Evolutionary conservation across 2,797 vertebrate species (phyloP).

Genomic region (Acridotheres tristis): DNA sequence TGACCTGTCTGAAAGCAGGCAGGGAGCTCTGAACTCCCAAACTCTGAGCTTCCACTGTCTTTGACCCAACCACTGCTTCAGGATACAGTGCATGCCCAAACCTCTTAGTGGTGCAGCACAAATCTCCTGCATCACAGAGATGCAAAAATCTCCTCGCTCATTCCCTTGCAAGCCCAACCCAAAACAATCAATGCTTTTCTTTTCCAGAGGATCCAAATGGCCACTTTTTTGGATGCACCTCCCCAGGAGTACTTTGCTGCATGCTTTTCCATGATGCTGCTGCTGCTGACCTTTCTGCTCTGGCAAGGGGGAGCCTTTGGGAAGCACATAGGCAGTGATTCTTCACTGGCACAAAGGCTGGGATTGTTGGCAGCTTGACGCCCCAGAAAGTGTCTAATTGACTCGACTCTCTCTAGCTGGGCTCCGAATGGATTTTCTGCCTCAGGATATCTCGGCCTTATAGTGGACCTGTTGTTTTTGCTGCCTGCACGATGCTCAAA

Average conservation of each 20-base stretch:
- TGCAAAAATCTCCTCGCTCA: too few species aligned
- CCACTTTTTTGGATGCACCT: not conserved
- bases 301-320: conserved; percentile 31
- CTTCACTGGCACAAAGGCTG: conserved; percentile 75
- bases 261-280: conserved; percentile 71
- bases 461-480: conserved; percentile 75
- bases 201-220: not conserved
- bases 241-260: conserved; percentile 39
- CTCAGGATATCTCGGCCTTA: conserved; percentile 55
- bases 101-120: not conserved
- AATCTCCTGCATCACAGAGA: rapidly evolving
- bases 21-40: not conserved
- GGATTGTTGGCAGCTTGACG: conserved; percentile 75
- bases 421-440: conserved; percentile 64
- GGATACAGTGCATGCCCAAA: not conserved
- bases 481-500: conserved; percentile 25
- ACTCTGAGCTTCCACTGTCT: not conserved
- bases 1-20: not conserved
- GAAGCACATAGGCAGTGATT: conserved; percentile 73
- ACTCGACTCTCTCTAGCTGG: conserved; percentile 65
- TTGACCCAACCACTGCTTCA: not conserved
- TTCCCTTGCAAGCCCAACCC: not conserved
- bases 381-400: conserved; percentile 70
- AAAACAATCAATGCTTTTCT: not conserved
- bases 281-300: conserved; percentile 73